Evolutionary conservation across 1,140 invertebrate species (phyloP).

Genomic region (Dinothrombium tinctorium): DNA sequence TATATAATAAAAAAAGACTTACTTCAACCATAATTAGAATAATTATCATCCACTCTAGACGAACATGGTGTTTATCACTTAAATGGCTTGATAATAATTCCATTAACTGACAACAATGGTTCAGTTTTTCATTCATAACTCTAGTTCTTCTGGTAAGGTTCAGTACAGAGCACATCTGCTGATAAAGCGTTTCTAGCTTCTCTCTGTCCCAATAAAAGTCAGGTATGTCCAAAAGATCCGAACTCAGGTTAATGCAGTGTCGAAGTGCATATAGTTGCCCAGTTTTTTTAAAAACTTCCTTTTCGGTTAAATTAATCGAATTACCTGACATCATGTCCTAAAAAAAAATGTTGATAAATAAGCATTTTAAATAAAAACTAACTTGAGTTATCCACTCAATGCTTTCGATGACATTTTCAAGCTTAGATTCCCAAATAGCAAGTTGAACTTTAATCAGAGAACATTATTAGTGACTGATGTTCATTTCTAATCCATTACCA

Average conservation of each 20-base stretch:
- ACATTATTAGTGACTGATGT: neutral
- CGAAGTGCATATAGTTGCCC: slow-evolving; percentile 64
- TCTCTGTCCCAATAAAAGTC: slow-evolving; percentile 95
- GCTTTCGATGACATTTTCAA: slow-evolving; percentile 54
- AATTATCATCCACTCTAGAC: slow-evolving; percentile 88
- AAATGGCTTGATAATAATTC: slow-evolving; percentile 63
- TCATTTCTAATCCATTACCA: slow-evolving; percentile 13
- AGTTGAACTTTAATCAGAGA: slow-evolving; percentile 41
- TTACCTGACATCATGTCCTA: no score
- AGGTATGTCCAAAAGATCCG: slow-evolving; percentile 73
- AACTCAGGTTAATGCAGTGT: slow-evolving; percentile 72
- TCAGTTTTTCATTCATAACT: slow-evolving; percentile 82
- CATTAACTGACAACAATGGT: slow-evolving; percentile 69
- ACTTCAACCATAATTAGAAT: slow-evolving; percentile 83
- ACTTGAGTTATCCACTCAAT: slow-evolving; percentile 57
- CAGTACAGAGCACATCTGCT: slow-evolving; percentile 52
- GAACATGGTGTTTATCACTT: slow-evolving; percentile 64
- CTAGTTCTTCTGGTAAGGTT: slow-evolving; percentile 56
- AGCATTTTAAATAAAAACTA: slow-evolving; percentile 42
- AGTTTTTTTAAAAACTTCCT: slow-evolving; percentile 57
- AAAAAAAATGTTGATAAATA: no score
- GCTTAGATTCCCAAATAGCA: slow-evolving; percentile 63
- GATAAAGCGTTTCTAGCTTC: slow-evolving; percentile 53
- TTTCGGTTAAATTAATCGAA: slow-evolving; percentile 36
- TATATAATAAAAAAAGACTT: slow-evolving; percentile 17